Conservation (phyloP, 2,113 vertebrate genomes). For the Oreotrochilus melanogaster region DNA sequence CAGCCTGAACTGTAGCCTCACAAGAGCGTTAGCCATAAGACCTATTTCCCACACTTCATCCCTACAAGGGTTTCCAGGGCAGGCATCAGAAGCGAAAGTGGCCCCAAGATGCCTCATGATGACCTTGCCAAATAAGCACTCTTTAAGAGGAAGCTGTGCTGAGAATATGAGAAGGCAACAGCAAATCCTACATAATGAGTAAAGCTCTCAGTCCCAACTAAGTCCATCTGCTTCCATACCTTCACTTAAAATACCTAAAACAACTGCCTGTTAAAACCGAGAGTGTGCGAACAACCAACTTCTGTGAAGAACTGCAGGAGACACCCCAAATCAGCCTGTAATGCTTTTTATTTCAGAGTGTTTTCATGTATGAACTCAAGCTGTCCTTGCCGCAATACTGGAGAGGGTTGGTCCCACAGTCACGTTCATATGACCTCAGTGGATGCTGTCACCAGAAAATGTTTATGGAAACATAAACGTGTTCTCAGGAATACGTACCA, state of each 20-base stretch:
- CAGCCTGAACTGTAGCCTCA: neutral
- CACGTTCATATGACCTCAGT: neutral
- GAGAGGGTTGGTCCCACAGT: neutral
- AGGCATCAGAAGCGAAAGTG: conserved; percentile 1
- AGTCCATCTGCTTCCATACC: neutral
- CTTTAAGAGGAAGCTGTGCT: neutral
- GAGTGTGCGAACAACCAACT: neutral
- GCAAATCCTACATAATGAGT: conserved; percentile 4
- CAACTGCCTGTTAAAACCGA: neutral
- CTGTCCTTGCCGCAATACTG: neutral
- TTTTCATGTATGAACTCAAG: neutral
- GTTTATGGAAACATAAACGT: neutral
- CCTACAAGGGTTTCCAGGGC: neutral
- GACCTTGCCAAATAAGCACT: neutral
- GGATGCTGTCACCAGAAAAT: neutral
- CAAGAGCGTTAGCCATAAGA: neutral
- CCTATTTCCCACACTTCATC: neutral
- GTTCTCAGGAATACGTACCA: conserved; percentile 75
- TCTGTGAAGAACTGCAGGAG: neutral
- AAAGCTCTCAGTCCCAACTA: neutral
- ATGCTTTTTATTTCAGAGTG: neutral
- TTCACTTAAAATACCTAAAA: neutral
- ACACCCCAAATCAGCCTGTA: neutral
- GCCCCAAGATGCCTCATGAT: neutral
- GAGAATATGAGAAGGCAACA: neutral